Percentiles rank a stretch among this genome's conserved stretches.
Evolutionary conservation across 2,888 invertebrate species (phyloP).

Genomic region (Eudemis profundana): DNA sequence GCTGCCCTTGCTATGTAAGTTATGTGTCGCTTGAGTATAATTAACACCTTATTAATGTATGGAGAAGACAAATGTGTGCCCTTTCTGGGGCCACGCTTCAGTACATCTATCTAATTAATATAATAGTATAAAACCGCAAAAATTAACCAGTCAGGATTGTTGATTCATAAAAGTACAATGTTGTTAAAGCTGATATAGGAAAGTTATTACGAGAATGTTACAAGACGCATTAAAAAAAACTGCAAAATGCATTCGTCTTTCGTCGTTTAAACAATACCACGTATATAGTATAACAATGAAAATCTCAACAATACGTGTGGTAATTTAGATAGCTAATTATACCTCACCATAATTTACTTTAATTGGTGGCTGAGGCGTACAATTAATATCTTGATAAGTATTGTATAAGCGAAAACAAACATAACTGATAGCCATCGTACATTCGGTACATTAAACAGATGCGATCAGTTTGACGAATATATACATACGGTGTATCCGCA

Average conservation of each 20-base stretch:
- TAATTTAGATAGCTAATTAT: background rate
- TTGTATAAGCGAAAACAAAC: conserved; percentile 24
- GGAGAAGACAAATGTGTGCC: too few species aligned
- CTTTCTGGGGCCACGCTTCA: too few species aligned
- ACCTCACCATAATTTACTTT: conserved; percentile 11
- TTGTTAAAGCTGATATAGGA: too few species aligned
- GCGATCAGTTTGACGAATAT: conserved; percentile 15
- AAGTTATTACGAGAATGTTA: background rate
- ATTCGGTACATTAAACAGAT: conserved; percentile 32
- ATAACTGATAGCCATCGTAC: conserved; percentile 11
- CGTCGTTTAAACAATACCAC: too few species aligned
- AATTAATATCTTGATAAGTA: conserved; percentile 28
- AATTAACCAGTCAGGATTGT: too few species aligned
- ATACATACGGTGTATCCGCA: background rate
- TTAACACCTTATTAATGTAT: too few species aligned
- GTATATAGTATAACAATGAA: too few species aligned
- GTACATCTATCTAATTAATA: too few species aligned
- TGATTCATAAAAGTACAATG: too few species aligned
- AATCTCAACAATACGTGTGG: background rate
- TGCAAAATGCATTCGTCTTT: background rate
- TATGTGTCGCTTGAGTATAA: too few species aligned
- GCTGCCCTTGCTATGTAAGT: too few species aligned
- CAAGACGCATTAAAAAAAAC: background rate
- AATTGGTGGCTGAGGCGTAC: conserved; percentile 14
- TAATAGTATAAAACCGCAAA: too few species aligned